A percentile compares a stretch with the other conserved stretches of the same genome.
These are phyloP conservation scores for Delphinapterus leucas DNA, from an alignment of 2,113 vertebrate species.

Conservation along the genomic window DNA sequence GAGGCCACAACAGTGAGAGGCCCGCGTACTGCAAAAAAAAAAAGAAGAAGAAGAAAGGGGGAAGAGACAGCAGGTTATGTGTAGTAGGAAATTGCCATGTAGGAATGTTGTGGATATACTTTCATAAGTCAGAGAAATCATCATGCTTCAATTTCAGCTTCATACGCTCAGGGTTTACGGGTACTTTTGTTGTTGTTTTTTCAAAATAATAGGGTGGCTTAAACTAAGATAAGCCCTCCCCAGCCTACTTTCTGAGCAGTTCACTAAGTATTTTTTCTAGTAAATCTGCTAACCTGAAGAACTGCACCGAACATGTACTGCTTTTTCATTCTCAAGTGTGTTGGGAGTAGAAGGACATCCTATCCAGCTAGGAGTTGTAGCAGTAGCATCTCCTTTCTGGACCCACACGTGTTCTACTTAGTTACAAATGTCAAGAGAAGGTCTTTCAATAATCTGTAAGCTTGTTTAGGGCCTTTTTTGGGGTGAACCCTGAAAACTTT, in stretches of 20 bases:
- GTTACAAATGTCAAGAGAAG: neutral
- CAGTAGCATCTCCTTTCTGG: neutral
- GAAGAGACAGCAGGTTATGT: too few species aligned
- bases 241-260: neutral
- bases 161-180: neutral
- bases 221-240: neutral
- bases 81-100: neutral
- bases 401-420: neutral
- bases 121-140: conserved; percentile 11
- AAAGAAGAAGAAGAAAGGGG: too few species aligned
- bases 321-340: neutral
- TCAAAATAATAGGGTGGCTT: neutral
- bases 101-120: neutral
- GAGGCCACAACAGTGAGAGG: too few species aligned
- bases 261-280: neutral
- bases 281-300: neutral
- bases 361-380: neutral
- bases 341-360: too few species aligned
- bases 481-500: neutral
- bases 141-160: neutral
- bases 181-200: neutral
- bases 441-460: neutral
- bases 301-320: neutral
- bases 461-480: neutral
- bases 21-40: too few species aligned